Evolutionary conservation across 2,797 vertebrate species (phyloP).

Genomic region (Anabacerthia variegaticeps): DNA sequence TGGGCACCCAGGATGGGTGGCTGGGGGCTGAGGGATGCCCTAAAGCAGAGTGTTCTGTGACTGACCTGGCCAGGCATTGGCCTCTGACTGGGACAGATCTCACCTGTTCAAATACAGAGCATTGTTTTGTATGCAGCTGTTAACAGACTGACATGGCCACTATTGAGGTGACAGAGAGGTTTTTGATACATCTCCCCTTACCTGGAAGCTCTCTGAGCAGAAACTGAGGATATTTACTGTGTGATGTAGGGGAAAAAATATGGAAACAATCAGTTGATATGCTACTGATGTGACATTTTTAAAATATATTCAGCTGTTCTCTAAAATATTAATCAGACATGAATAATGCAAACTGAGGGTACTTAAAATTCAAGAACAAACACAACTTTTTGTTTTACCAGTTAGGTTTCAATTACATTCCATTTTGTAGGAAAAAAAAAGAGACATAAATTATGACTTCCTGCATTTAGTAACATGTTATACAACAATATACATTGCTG

Average conservation of each 20-base stretch:
- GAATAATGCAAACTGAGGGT: slow-evolving; percentile 17
- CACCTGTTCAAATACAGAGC: not conserved
- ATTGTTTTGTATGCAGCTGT: not conserved
- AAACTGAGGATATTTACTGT: not conserved
- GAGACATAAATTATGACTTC: not conserved
- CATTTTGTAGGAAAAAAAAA: not conserved
- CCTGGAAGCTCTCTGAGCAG: not conserved
- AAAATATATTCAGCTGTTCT: slow-evolving; percentile 10
- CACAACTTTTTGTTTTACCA: slow-evolving; percentile 4
- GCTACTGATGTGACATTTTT: not conserved
- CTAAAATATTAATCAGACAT: slow-evolving; percentile 45
- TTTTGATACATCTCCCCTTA: not conserved
- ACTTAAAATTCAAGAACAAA: slow-evolving; percentile 53
- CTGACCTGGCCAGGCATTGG: not conserved
- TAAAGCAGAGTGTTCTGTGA: not conserved
- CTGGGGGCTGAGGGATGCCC: not conserved
- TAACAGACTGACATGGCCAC: not conserved
- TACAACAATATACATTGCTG: not conserved
- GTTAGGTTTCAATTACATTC: slow-evolving; percentile 38
- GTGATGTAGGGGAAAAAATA: not conserved
- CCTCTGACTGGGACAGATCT: not conserved
- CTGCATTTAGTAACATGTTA: not conserved
- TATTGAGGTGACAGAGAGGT: not conserved
- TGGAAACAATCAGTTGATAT: not conserved
- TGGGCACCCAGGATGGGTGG: not conserved